These are phyloP conservation scores for Poeciliopsis gracilis DNA, from an alignment of 2,797 vertebrate species.

Conservation along the genomic window DNA sequence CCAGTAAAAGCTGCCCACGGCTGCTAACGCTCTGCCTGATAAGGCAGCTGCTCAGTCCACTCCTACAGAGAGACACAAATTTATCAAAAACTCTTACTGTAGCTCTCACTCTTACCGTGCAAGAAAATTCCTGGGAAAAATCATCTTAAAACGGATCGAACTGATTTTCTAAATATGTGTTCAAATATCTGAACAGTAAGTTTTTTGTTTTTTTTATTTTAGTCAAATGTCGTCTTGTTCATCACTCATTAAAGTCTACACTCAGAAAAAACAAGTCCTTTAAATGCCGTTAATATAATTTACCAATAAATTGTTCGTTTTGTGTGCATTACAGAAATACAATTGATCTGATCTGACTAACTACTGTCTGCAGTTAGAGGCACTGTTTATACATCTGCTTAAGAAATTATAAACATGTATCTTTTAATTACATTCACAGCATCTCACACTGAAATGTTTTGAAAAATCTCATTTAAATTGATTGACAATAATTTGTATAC, in stretches of 20 bases:
- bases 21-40: slow-evolving; percentile 33
- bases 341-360: background rate
- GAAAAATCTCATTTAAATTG: no score
- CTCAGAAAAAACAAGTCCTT: background rate
- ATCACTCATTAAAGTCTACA: background rate
- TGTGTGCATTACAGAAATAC: background rate
- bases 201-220: background rate
- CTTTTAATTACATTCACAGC: background rate
- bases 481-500: no score
- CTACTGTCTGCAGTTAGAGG: background rate
- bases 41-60: slow-evolving; percentile 45
- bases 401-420: background rate
- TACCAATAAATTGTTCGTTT: background rate
- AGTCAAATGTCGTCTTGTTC: background rate
- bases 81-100: slow-evolving; percentile 23
- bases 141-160: background rate
- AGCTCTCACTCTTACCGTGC: background rate
- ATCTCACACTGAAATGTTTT: background rate
- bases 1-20: slow-evolving; percentile 65
- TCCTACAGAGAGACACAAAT: slow-evolving; percentile 51
- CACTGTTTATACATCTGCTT: background rate
- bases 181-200: background rate
- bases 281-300: background rate
- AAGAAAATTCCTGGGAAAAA: background rate
- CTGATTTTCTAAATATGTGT: background rate